Conservation (phyloP, 2,797 vertebrate species). For the Pelobates cultripes region DNA sequence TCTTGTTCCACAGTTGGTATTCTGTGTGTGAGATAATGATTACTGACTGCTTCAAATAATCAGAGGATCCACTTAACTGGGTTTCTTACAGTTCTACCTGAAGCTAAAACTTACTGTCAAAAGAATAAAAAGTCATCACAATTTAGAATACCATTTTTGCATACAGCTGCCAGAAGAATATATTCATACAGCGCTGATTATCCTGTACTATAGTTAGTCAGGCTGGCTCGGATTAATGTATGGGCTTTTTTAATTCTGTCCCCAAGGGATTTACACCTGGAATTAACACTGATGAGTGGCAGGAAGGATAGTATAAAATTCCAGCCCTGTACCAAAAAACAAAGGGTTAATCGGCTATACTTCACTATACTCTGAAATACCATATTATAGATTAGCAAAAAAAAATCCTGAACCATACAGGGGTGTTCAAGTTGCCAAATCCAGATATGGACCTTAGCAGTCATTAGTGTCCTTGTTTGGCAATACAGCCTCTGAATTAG, state of each 20-base stretch:
- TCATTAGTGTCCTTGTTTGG: too few relatives aligned
- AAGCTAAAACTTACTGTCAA: slow-evolving; percentile 64
- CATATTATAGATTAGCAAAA: too few relatives aligned
- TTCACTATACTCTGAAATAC: too few relatives aligned
- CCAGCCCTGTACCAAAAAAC: too few relatives aligned
- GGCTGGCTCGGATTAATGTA: slow-evolving; percentile 58
- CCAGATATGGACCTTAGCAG: too few relatives aligned
- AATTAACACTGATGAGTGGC: slow-evolving; percentile 51
- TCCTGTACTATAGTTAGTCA: slow-evolving; percentile 62
- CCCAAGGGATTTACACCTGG: slow-evolving; percentile 59
- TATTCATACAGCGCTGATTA: slow-evolving; percentile 57
- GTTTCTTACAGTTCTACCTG: slow-evolving; percentile 60
- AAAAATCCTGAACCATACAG: too few relatives aligned
- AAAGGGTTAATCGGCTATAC: too few relatives aligned
- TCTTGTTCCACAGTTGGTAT: slow-evolving; percentile 39
- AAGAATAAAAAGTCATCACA: slow-evolving; percentile 62
- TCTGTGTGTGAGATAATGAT: slow-evolving; percentile 46
- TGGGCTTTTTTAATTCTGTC: slow-evolving; percentile 51
- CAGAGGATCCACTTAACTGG: slow-evolving; percentile 51
- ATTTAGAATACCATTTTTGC: slow-evolving; percentile 55
- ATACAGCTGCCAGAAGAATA: slow-evolving; percentile 64
- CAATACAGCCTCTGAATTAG: too few relatives aligned
- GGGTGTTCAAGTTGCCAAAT: too few relatives aligned
- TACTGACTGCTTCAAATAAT: slow-evolving; percentile 54
- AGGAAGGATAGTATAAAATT: too few relatives aligned